Evolutionary conservation across 2,888 invertebrate species (phyloP).

Genomic region (Noctua comes): DNA sequence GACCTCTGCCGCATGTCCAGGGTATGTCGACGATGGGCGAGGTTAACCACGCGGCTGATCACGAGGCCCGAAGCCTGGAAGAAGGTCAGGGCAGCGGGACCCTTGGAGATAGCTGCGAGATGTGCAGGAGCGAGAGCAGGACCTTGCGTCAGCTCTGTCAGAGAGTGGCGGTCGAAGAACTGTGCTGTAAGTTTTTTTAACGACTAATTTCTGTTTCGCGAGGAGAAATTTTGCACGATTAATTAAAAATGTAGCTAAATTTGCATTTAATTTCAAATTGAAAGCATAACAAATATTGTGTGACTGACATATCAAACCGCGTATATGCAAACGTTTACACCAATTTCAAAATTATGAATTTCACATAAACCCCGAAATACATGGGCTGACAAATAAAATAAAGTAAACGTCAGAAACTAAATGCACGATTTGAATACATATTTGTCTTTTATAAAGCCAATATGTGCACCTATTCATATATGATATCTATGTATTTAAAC

Average conservation of each 20-base stretch:
- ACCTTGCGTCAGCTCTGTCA: constrained; percentile 83
- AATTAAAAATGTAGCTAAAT: neutral
- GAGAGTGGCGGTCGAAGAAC: constrained; percentile 85
- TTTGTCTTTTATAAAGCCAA: neutral
- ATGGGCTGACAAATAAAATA: neutral
- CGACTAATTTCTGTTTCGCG: neutral
- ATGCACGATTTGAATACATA: neutral
- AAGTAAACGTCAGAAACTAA: neutral
- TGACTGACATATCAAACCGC: neutral
- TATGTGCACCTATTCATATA: neutral
- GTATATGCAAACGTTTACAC: neutral
- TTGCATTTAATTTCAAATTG: neutral
- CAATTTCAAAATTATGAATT: neutral
- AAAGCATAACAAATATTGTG: neutral
- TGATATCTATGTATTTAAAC: neutral
- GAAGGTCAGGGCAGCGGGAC: constrained; percentile 82
- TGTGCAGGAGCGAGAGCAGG: constrained; percentile 86
- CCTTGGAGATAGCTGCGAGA: constrained; percentile 83
- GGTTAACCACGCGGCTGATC: constrained; percentile 81
- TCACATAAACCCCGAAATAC: neutral
- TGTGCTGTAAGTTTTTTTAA: constrained; percentile 76
- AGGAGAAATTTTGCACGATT: neutral
- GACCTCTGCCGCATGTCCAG: constrained; percentile 90
- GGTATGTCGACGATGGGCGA: constrained; percentile 86
- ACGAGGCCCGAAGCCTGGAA: constrained; percentile 84